Evolutionary conservation across 2,888 invertebrate species (phyloP).

Genomic region (Pterostichus madidus): DNA sequence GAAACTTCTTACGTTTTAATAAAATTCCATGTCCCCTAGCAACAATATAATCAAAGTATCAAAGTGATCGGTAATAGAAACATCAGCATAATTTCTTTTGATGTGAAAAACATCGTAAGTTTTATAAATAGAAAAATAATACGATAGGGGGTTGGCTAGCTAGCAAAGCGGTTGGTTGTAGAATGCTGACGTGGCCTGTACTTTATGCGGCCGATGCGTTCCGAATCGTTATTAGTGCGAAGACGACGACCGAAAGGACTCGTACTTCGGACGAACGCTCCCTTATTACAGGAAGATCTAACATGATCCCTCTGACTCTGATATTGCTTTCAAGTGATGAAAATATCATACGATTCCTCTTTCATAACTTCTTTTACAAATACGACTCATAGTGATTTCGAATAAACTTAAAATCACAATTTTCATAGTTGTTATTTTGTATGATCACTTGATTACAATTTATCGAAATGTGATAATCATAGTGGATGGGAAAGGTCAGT

Average conservation of each 20-base stretch:
- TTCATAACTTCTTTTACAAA: constrained; percentile 30
- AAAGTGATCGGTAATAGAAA: constrained; percentile 1
- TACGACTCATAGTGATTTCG: neutral
- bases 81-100: constrained; percentile 33
- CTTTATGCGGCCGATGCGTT: constrained; percentile 36
- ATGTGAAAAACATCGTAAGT: constrained; percentile 47
- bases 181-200: constrained; percentile 10
- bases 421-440: no score
- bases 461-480: no score
- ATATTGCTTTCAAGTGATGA: constrained; percentile 36
- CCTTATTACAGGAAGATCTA: constrained; percentile 6
- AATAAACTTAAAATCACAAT: no score
- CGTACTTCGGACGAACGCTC: neutral
- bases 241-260: neutral
- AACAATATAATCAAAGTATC: no score
- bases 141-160: constrained; percentile 2
- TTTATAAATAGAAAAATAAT: constrained; percentile 52
- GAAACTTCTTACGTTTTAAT: no score
- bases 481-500: no score
- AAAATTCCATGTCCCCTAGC: no score
- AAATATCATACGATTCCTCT: constrained; percentile 12
- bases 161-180: neutral
- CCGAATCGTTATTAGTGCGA: constrained; percentile 19
- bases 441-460: no score
- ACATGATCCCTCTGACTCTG: neutral